A percentile compares a stretch with the other conserved stretches of the same genome.
Evolutionary conservation across 2,113 vertebrate species (phyloP).

Genomic region (Steatornis caripensis): DNA sequence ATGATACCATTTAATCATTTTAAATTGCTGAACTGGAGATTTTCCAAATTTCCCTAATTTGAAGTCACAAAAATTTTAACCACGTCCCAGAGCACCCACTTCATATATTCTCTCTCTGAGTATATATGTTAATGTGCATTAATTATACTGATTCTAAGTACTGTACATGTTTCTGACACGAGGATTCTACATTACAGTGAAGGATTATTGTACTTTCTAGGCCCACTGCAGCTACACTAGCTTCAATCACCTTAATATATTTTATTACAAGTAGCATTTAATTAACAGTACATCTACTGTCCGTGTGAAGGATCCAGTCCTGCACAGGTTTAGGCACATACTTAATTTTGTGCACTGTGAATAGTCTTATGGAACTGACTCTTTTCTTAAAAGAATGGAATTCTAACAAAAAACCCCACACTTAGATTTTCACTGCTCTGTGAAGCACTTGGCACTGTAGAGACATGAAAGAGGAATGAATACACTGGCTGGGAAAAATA

Average conservation of each 20-base stretch:
- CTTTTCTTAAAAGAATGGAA: not conserved
- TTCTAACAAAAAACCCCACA: not conserved
- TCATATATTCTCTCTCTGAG: constrained; percentile 36
- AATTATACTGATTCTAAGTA: constrained; percentile 69
- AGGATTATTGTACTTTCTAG: constrained; percentile 69
- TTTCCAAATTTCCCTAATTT: constrained; percentile 20
- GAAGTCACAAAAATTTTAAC: constrained; percentile 53
- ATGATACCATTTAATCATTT: constrained; percentile 7
- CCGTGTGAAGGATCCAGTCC: constrained; percentile 20
- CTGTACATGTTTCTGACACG: constrained; percentile 57
- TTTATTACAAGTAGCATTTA: constrained; percentile 70
- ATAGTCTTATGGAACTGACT: not conserved
- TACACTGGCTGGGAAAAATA: not conserved
- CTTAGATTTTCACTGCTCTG: not conserved
- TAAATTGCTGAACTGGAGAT: constrained; percentile 31
- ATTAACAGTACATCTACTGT: constrained; percentile 62
- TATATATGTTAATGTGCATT: constrained; percentile 70
- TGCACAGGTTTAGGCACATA: constrained; percentile 10
- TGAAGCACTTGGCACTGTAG: not conserved
- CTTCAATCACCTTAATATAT: constrained; percentile 65
- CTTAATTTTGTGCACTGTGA: not conserved
- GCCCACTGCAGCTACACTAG: constrained; percentile 52
- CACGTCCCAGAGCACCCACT: constrained; percentile 46
- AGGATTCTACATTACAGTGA: constrained; percentile 60
- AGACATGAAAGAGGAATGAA: not conserved